These are phyloP conservation scores for Desmophyllum pertusum DNA, from an alignment of 92 coral and sea anemone species.

Conservation along the genomic window DNA sequence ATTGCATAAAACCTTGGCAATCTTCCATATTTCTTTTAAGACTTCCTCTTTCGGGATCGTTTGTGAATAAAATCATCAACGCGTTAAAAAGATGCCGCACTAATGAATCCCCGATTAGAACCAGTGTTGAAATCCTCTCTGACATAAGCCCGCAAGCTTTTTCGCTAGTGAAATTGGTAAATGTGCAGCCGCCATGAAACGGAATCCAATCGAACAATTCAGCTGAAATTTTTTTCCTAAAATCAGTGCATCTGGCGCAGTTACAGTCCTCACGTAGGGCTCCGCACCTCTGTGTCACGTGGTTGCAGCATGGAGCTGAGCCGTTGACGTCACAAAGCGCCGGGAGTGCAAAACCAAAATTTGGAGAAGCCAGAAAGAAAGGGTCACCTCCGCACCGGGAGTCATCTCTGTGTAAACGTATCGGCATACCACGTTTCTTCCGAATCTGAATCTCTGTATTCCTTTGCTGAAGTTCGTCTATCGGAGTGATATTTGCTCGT, in stretches of 20 bases:
- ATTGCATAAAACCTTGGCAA: slow-evolving; percentile 70
- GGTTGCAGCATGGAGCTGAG: slow-evolving; percentile 60
- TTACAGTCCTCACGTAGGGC: slow-evolving; percentile 40
- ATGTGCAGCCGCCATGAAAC: slow-evolving; percentile 23
- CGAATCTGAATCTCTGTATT: not conserved
- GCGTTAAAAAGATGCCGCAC: slow-evolving; percentile 70
- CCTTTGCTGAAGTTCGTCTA: not conserved
- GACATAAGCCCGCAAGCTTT: slow-evolving; percentile 63
- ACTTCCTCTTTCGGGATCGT: slow-evolving; percentile 48
- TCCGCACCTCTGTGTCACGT: slow-evolving; percentile 54
- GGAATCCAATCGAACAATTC: slow-evolving; percentile 68
- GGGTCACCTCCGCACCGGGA: slow-evolving; percentile 7
- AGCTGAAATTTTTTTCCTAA: slow-evolving; percentile 51
- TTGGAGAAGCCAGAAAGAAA: not conserved
- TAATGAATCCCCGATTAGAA: slow-evolving; percentile 70
- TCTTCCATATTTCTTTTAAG: not conserved
- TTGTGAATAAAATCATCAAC: slow-evolving; percentile 61
- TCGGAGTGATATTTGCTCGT: not conserved
- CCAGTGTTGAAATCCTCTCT: slow-evolving; percentile 34
- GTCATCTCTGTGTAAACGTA: not conserved
- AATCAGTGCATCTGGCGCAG: slow-evolving; percentile 66
- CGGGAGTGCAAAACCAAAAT: not conserved
- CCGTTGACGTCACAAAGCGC: slow-evolving; percentile 14
- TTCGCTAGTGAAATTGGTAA: slow-evolving; percentile 54
- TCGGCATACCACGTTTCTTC: not conserved